Conservation (phyloP, 2,113 vertebrate genomes). For the Otocyon megalotis region DNA sequence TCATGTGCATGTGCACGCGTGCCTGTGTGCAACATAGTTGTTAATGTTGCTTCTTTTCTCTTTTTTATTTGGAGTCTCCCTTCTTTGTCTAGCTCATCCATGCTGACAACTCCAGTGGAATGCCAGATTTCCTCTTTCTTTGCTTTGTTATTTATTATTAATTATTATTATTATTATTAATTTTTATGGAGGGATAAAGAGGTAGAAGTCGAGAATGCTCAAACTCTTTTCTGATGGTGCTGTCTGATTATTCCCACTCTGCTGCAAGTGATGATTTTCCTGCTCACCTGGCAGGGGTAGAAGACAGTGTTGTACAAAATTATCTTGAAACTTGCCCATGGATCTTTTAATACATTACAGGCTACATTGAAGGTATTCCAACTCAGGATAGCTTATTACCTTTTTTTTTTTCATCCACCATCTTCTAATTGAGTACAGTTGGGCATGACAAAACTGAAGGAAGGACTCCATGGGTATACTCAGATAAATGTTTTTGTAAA, state of each 20-base stretch:
- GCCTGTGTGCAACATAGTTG: background rate
- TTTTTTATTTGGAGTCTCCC: background rate
- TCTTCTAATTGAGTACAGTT: background rate
- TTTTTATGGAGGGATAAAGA: background rate
- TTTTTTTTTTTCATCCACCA: background rate
- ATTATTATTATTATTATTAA: background rate
- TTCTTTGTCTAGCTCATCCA: background rate
- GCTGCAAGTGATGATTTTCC: background rate
- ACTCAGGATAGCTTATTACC: background rate
- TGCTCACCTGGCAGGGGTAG: background rate
- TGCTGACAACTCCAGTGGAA: background rate
- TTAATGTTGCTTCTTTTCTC: background rate
- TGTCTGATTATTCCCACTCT: background rate
- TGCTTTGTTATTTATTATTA: background rate
- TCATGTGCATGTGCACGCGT: fast-evolving
- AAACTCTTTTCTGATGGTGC: background rate
- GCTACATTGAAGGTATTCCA: background rate
- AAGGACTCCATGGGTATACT: background rate
- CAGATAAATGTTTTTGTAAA: background rate
- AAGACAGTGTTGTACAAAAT: background rate
- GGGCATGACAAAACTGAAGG: background rate
- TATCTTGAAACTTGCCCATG: background rate
- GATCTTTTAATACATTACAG: background rate
- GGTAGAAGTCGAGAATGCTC: background rate
- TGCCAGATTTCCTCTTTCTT: background rate